Evolutionary conservation across 2,113 vertebrate genomes (phyloP).

Genomic region (Ornithorhynchus anatinus): DNA sequence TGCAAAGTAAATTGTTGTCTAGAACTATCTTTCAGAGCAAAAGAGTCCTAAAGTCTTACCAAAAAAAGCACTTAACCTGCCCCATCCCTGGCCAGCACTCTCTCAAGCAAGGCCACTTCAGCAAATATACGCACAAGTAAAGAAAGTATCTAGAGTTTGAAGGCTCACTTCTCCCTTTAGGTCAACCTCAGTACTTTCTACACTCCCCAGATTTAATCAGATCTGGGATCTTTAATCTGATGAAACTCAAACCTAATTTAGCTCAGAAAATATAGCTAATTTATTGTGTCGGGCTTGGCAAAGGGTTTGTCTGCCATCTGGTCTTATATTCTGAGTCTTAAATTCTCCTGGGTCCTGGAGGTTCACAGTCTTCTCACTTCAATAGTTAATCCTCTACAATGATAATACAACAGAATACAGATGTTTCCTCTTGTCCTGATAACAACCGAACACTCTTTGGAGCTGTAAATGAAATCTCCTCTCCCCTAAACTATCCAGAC

Average conservation of each 20-base stretch:
- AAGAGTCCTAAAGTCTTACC: slow-evolving; percentile 39
- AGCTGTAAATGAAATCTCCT: not conserved
- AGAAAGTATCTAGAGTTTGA: slow-evolving; percentile 50
- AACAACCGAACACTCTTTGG: slow-evolving; percentile 1
- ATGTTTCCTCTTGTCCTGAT: slow-evolving; percentile 33
- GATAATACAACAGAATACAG: slow-evolving; percentile 19
- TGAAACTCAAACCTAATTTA: slow-evolving; percentile 45
- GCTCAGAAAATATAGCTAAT: slow-evolving; percentile 31
- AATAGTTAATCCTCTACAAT: not conserved
- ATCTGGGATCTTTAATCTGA: slow-evolving; percentile 39
- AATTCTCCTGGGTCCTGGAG: not conserved
- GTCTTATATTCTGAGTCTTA: not conserved
- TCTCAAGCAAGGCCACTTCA: slow-evolving; percentile 34
- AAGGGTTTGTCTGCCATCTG: slow-evolving; percentile 9
- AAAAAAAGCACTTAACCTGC: slow-evolving; percentile 24
- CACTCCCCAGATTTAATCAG: slow-evolving; percentile 18
- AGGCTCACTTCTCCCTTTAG: slow-evolving; percentile 37
- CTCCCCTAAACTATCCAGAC: not conserved
- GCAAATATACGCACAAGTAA: slow-evolving; percentile 53
- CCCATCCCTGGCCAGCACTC: slow-evolving; percentile 8
- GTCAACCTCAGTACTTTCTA: not conserved
- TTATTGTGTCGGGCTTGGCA: slow-evolving; percentile 4
- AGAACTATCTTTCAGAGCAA: slow-evolving; percentile 30
- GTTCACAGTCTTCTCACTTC: slow-evolving; percentile 4
- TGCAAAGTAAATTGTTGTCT: slow-evolving; percentile 31